phyloP scores from a whole-genome alignment of 2,797 vertebrate species.

The Carduelis carduelis region DNA sequence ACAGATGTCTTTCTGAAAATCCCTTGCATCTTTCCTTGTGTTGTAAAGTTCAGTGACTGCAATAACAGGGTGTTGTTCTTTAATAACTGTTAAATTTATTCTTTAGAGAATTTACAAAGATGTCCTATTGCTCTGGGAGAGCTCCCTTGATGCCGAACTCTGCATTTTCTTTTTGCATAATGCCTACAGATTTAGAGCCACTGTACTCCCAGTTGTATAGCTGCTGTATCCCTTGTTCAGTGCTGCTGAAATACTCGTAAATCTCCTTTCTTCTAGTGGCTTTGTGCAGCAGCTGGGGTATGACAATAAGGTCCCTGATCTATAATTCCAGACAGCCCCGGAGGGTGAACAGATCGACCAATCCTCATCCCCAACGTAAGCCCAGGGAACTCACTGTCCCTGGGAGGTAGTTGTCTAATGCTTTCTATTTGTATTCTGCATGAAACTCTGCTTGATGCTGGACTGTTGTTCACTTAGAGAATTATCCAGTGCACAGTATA shows the following conservation, averaged over 20 bases:
- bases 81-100: constrained; percentile 94
- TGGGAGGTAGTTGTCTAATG: constrained; percentile 67
- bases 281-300: constrained; percentile 86
- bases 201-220: constrained; percentile 79
- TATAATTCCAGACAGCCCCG: constrained; percentile 82
- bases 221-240: constrained; percentile 81
- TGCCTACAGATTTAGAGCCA: constrained; percentile 78
- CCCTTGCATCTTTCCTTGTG: constrained; percentile 81
- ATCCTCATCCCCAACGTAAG: constrained; percentile 62
- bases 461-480: constrained; percentile 56
- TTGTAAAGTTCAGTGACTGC: constrained; percentile 81
- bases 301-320: constrained; percentile 86
- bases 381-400: constrained; percentile 57
- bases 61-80: constrained; percentile 82
- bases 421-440: constrained; percentile 74
- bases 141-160: constrained; percentile 71
- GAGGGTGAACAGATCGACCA: constrained; percentile 64
- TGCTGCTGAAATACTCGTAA: constrained; percentile 86
- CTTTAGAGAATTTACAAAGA: constrained; percentile 79
- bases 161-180: constrained; percentile 79
- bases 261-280: constrained; percentile 85
- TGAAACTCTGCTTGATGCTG: constrained; percentile 65
- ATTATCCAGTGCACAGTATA: constrained; percentile 49
- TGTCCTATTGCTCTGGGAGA: constrained; percentile 77
- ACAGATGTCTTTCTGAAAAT: constrained; percentile 94